phyloP scores from a whole-genome alignment of 2,113 vertebrate species.

The human region GRCh38 chr6:48460001-48460500 shows the following conservation, averaged over 20 bases:
- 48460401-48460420: background rate
- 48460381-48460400: background rate
- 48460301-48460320: background rate
- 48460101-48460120: background rate
- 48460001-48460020: background rate
- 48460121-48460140: background rate
- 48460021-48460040: background rate
- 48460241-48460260: background rate
- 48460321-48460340: background rate
- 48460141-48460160: background rate
- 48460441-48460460: background rate
- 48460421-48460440: background rate
- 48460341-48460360: background rate
- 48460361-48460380: background rate
- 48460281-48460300: background rate
- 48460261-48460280: background rate
- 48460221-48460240: background rate
- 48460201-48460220: background rate
- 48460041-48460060: background rate
- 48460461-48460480: background rate
- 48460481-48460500: background rate
- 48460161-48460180: no score
- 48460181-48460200: background rate
- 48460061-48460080: background rate
- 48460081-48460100: background rate